Conservation (phyloP, 53 echinoderm and acorn worm species). For the Actinopyga echinites region DNA sequence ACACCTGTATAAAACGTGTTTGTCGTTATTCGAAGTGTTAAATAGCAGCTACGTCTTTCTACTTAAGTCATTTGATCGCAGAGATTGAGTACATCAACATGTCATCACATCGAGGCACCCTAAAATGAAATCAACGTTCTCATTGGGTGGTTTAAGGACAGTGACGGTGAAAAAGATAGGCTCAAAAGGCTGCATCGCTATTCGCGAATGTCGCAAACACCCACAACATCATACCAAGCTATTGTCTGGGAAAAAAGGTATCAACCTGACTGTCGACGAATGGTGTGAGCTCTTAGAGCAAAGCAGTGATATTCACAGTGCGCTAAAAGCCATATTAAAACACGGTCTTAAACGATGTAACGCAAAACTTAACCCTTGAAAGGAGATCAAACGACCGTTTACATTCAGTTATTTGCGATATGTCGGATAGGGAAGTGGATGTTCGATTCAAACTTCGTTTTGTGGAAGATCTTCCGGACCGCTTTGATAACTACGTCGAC, state of each 20-base stretch:
- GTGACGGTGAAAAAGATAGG: background rate
- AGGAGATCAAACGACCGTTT: no score
- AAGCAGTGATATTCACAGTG: background rate
- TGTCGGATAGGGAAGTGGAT: background rate
- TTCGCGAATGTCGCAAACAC: background rate
- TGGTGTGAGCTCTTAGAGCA: background rate
- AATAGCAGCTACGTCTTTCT: background rate
- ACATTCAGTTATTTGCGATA: background rate
- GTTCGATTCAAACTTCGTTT: constrained; percentile 49
- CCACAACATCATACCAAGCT: no score
- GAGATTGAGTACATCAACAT: background rate
- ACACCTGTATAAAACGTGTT: no score
- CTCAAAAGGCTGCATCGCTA: background rate
- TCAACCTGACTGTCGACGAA: background rate
- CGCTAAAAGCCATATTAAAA: background rate
- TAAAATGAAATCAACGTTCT: background rate
- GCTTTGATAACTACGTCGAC: constrained; percentile 29
- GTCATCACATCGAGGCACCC: no score
- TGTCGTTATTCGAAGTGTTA: no score
- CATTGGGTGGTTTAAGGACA: background rate
- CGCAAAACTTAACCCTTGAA: background rate
- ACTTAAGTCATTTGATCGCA: background rate
- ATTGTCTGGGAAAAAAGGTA: background rate
- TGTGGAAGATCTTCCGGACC: constrained; percentile 56
- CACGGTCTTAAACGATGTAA: background rate